Evolutionary conservation across 1,140 invertebrate species (phyloP).

Genomic region (Idris sp.): DNA sequence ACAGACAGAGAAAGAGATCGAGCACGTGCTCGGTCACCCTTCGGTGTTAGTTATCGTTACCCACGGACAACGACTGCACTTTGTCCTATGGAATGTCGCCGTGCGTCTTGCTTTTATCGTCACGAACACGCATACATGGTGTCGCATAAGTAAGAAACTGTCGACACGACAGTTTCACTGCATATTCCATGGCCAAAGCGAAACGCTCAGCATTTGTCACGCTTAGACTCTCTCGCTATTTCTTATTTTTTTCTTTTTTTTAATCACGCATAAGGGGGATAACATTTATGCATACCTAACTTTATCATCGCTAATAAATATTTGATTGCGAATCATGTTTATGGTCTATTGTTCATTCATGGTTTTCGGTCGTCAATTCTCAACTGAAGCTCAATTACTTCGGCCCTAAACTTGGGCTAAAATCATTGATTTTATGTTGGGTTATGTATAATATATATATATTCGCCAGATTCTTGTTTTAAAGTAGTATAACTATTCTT

Average conservation of each 20-base stretch:
- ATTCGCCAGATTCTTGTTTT: no score
- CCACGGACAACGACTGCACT: constrained; percentile 62
- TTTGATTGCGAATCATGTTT: constrained; percentile 35
- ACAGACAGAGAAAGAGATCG: constrained; percentile 40
- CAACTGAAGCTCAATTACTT: not conserved
- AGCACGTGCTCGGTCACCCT: constrained; percentile 61
- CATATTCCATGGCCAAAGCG: constrained; percentile 8
- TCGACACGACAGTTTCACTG: constrained; percentile 38
- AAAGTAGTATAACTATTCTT: no score
- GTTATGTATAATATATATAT: no score
- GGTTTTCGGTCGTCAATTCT: not conserved
- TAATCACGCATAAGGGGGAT: no score
- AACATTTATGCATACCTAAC: constrained; percentile 9
- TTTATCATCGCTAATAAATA: constrained; percentile 49
- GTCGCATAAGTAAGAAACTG: constrained; percentile 58
- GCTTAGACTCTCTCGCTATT: constrained; percentile 24
- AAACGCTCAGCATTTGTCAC: constrained; percentile 41
- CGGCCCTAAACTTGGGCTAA: no score
- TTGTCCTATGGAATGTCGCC: constrained; percentile 62
- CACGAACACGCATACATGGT: constrained; percentile 58
- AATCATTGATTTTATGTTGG: no score
- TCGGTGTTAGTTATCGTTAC: constrained; percentile 60
- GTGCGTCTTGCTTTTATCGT: constrained; percentile 63
- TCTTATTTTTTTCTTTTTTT: no score
- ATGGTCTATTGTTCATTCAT: constrained; percentile 35